Conservation (phyloP, 2,888 invertebrate species). For the Ophion costatus region DNA sequence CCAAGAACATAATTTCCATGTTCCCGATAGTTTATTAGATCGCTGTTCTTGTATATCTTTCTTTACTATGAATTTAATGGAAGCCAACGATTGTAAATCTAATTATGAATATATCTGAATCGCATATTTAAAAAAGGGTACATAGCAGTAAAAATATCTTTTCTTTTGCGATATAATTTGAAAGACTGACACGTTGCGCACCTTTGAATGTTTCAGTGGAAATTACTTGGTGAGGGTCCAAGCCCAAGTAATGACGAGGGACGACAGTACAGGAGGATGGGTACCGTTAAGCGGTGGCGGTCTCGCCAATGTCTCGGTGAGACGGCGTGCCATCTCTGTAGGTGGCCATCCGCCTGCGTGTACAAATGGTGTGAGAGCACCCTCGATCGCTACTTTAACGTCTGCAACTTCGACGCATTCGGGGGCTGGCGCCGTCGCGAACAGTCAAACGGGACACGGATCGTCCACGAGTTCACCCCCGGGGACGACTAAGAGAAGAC, state of each 20-base stretch:
- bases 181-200: conserved; percentile 28
- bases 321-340: conserved; percentile 87
- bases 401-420: conserved; percentile 72
- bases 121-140: neutral
- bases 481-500: conserved; percentile 86
- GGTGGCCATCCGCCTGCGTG: conserved; percentile 76
- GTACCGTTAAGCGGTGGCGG: conserved; percentile 97
- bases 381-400: conserved; percentile 71
- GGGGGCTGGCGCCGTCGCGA: conserved; percentile 71
- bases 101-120: neutral
- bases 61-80: neutral
- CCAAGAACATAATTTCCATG: neutral
- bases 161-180: neutral
- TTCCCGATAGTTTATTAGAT: too few species aligned
- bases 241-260: conserved; percentile 99
- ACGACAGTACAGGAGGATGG: conserved; percentile 99
- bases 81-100: neutral
- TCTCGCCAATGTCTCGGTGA: conserved; percentile 95
- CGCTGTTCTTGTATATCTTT: neutral
- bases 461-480: conserved; percentile 81
- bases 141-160: neutral
- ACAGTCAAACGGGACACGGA: conserved; percentile 76
- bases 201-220: conserved; percentile 86
- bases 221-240: conserved; percentile 97
- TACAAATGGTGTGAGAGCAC: conserved; percentile 74